Percentiles rank a stretch among this genome's conserved stretches.
Conservation (phyloP, 2,113 vertebrate species). For the Toxostoma redivivum region DNA sequence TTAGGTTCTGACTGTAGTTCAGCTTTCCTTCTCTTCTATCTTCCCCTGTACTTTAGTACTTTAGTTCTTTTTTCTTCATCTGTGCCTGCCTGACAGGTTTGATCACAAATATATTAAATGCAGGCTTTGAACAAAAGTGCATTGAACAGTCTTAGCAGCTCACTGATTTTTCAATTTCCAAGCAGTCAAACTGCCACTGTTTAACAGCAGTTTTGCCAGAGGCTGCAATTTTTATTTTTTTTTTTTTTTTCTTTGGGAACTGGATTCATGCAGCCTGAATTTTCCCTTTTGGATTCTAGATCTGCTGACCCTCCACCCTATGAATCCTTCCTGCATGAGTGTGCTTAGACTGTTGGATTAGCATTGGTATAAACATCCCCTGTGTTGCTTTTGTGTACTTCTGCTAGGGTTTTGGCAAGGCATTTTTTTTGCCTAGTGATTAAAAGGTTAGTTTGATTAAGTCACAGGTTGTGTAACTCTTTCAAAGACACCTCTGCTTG, state of each 20-base stretch:
- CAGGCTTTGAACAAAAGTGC: background rate
- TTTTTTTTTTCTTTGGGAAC: background rate
- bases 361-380: conserved; percentile 29
- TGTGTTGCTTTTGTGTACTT: conserved; percentile 37
- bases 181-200: background rate
- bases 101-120: background rate
- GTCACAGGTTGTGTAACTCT: conserved; percentile 53
- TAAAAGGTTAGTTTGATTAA: conserved; percentile 28
- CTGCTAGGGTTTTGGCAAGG: background rate
- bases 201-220: conserved; percentile 1
- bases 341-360: conserved; percentile 57
- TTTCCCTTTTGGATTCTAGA: background rate
- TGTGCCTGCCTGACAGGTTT: background rate
- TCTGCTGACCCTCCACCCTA: background rate
- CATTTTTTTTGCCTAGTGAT: background rate
- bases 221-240: background rate
- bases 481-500: conserved; percentile 46
- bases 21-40: background rate
- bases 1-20: background rate
- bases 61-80: background rate
- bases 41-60: background rate
- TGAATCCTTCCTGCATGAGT: conserved; percentile 47
- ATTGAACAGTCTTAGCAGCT: background rate
- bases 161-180: background rate
- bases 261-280: background rate